phyloP scores from a whole-genome alignment of 2,113 vertebrate genomes.

The Stercorarius parasiticus region DNA sequence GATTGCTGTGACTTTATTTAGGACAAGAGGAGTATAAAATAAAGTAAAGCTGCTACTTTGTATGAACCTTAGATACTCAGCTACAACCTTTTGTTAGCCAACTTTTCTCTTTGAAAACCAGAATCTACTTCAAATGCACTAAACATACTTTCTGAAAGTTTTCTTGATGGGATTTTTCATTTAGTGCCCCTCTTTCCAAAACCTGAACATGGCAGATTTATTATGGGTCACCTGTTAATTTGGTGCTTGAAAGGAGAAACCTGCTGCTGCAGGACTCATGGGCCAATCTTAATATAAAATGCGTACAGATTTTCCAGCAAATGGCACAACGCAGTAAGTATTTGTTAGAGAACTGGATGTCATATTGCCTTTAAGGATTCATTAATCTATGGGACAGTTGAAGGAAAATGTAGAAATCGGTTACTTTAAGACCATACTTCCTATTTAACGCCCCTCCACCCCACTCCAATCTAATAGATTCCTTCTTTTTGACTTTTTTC shows the following conservation, averaged over 20 bases:
- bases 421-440: not conserved
- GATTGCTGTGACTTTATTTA: not conserved
- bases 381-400: not conserved
- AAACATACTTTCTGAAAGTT: not conserved
- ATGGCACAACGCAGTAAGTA: not conserved
- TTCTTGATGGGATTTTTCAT: not conserved
- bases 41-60: not conserved
- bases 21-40: not conserved
- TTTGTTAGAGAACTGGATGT: not conserved
- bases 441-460: accelerated
- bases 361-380: not conserved
- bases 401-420: not conserved
- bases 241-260: not conserved
- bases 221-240: not conserved
- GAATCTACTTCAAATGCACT: not conserved
- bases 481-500: not conserved
- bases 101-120: not conserved
- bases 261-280: not conserved
- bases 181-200: not conserved
- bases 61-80: not conserved
- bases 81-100: not conserved
- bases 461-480: not conserved
- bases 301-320: not conserved
- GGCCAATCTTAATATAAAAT: not conserved
- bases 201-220: not conserved